Conservation (phyloP, 2,113 vertebrate species). For the Periophthalmodon schlosseri region DNA sequence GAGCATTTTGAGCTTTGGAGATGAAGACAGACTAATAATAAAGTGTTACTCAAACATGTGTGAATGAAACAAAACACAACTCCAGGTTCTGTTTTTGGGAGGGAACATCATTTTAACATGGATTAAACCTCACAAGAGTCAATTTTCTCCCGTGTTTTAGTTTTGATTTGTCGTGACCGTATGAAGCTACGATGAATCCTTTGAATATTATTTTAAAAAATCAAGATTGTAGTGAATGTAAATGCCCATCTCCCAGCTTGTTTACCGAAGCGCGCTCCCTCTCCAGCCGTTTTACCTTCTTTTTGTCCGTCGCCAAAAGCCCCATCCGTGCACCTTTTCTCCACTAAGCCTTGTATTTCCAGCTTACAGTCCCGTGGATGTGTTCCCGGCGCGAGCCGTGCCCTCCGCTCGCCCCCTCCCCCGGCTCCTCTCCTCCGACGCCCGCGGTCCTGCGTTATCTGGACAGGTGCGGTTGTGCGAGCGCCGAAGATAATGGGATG, state of each 20-base stretch:
- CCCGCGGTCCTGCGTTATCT: constrained; percentile 51
- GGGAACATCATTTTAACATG: no score
- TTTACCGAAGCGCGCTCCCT: background rate
- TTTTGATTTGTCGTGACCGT: no score
- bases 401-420: constrained; percentile 5
- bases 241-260: background rate
- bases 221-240: background rate
- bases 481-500: constrained; percentile 47
- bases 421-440: background rate
- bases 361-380: background rate
- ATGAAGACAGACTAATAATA: no score
- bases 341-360: background rate
- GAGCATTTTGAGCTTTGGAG: no score
- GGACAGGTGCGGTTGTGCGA: constrained; percentile 57
- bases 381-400: constrained; percentile 8
- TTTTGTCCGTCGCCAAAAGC: background rate
- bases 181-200: no score
- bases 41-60: no score
- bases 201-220: background rate
- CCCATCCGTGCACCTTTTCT: constrained; percentile 3
- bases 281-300: background rate
- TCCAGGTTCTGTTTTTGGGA: no score
- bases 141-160: no score
- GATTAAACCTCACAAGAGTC: no score
- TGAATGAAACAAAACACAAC: no score